These are phyloP conservation scores for Cryptocephalus primarius DNA, from an alignment of 2,888 invertebrate species.

Conservation along the genomic window DNA sequence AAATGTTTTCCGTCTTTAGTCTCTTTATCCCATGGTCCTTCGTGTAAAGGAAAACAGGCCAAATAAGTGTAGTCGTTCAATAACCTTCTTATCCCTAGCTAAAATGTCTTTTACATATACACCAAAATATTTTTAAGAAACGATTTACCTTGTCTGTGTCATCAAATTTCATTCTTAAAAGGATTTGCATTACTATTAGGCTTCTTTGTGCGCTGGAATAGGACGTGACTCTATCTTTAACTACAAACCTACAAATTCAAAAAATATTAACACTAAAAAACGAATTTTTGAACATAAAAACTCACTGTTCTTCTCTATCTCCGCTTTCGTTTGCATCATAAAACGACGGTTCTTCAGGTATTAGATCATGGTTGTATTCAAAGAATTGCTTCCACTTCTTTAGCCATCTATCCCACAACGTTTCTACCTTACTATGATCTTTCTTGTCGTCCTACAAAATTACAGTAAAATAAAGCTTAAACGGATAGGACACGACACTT, in stretches of 20 bases:
- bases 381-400: conserved; percentile 48
- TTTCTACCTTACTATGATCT: conserved; percentile 44
- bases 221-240: conserved; percentile 75
- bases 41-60: conserved; percentile 82
- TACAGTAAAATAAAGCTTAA: background rate
- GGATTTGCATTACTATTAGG: conserved; percentile 82
- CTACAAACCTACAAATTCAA: conserved; percentile 56
- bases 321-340: conserved; percentile 57
- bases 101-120: conserved; percentile 10
- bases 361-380: conserved; percentile 56
- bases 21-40: conserved; percentile 65
- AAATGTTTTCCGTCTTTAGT: conserved; percentile 55
- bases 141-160: conserved; percentile 60
- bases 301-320: conserved; percentile 70
- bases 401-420: conserved; percentile 46
- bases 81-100: conserved; percentile 75
- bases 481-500: conserved; percentile 23
- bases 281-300: too few relatives aligned
- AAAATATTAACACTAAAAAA: background rate
- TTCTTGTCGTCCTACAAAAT: conserved; percentile 53
- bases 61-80: conserved; percentile 73
- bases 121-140: background rate
- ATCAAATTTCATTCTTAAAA: conserved; percentile 75
- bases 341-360: conserved; percentile 73
- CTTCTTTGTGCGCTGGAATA: conserved; percentile 84